Evolutionary conservation across 2,113 vertebrate species (phyloP), one percentile per base, ranked within the genome.

Genomic region (Dascyllus trimaculatus): DNA sequence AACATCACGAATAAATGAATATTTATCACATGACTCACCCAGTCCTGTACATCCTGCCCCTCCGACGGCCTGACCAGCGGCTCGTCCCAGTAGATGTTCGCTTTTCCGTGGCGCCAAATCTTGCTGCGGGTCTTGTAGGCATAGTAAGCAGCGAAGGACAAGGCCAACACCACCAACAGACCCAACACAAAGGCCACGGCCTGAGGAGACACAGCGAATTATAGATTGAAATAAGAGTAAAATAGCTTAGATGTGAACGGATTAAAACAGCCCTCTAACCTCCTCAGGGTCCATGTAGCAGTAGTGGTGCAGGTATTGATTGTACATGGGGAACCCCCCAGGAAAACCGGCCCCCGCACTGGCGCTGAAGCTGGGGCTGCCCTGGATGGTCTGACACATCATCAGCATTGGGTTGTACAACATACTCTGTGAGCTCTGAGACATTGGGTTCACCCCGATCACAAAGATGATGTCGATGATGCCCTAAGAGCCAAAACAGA

Each of bases 221-320:
- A 45, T 54, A 22, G 2, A 45, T 26, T 21, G n/a, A 21, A 48
- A 51, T 51, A 21, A 8, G 2, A 43, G 3, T 14, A 43, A 53
- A 62, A 52, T 2, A 18, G 13, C 25, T 29, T 3, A 17, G 18
- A 32, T 4, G 18, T 18, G 0, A 73, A 9, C 2, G 6, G 5
- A 69, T 19, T 43, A 5, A 51, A 74, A 59, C 11, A 29, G 22
- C 14, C 26, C 1, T 19, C 81, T 49, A 1, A 96, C 96, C 95
- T 97, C 96, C 74, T 97, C 96, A 0, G 96, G 95, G 80, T 97
- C 96, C 93, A 97, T 96, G 26, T 92, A 95, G 87, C 96, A 97
- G 93, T 97, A 97, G 83, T 97, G 96, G 78, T 96, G 90, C 59
- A 97, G 90, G 85, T 96, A 96, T 75, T 96, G 96, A 87, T 93